phyloP scores from a whole-genome alignment of 2,113 vertebrate species.

The Nerophis lumbriciformis region DNA sequence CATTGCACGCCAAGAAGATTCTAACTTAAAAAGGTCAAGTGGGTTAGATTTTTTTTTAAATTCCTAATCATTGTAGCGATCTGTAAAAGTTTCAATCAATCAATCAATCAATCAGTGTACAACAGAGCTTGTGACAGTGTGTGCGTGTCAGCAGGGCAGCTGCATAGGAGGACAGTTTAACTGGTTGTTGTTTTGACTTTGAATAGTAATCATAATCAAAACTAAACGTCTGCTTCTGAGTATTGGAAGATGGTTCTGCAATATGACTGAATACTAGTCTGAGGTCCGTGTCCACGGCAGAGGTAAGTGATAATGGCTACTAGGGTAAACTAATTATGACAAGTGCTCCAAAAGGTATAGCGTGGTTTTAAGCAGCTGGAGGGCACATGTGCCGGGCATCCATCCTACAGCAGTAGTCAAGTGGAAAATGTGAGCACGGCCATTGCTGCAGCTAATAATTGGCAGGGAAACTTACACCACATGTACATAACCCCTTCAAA shows the following conservation, averaged over 20 bases:
- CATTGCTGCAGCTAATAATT: constrained; percentile 91
- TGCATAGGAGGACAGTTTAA: too few species aligned
- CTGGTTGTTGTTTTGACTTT: too few species aligned
- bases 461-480: constrained; percentile 97
- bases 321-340: constrained; percentile 96
- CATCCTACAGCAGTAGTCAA: constrained; percentile 81
- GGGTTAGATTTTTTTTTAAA: too few species aligned
- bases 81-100: too few species aligned
- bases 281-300: constrained; percentile 2
- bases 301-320: constrained; percentile 89
- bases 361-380: constrained; percentile 79
- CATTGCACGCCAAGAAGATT: too few species aligned
- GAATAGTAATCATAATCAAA: too few species aligned
- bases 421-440: constrained; percentile 92
- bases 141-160: too few species aligned
- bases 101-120: too few species aligned
- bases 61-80: too few species aligned
- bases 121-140: too few species aligned
- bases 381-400: constrained; percentile 82
- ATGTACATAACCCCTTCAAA: constrained; percentile 97
- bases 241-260: not conserved
- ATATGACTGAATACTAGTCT: constrained; percentile 6
- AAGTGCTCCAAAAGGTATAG: constrained; percentile 81
- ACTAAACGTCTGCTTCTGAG: constrained; percentile 66
- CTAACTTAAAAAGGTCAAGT: too few species aligned